These are phyloP conservation scores for Manis crassicaudata DNA, from an alignment of 2,797 vertebrate genomes.

Conservation along the genomic window DNA sequence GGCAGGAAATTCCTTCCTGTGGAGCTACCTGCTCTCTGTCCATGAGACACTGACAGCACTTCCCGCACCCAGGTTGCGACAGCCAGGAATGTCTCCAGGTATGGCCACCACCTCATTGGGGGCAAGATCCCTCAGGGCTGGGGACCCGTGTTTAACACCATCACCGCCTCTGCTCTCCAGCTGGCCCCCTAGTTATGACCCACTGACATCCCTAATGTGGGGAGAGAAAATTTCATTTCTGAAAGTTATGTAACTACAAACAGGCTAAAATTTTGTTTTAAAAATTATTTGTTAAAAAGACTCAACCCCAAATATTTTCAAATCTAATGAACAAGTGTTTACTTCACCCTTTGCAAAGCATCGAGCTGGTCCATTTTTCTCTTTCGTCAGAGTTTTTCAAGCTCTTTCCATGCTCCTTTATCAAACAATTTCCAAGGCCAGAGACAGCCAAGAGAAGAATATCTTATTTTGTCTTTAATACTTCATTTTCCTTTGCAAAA, in stretches of 20 bases:
- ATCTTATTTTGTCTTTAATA: not conserved
- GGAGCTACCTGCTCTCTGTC: not conserved
- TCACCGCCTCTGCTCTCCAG: not conserved
- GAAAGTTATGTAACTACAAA: not conserved
- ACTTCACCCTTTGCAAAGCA: not conserved
- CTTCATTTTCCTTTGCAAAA: not conserved
- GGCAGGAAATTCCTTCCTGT: not conserved
- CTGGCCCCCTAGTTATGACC: not conserved
- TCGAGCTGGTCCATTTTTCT: not conserved
- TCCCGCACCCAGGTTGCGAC: not conserved
- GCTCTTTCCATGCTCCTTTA: not conserved
- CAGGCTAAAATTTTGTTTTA: not conserved
- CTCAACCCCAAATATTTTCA: not conserved
- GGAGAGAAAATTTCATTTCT: not conserved
- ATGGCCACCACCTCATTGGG: fast-evolving
- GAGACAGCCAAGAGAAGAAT: not conserved
- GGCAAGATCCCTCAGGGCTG: fast-evolving
- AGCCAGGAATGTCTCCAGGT: no score
- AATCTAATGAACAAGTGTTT: not conserved
- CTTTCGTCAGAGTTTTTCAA: not conserved
- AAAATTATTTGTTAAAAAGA: not conserved
- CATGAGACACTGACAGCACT: no score
- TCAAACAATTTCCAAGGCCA: not conserved
- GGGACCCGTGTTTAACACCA: not conserved
- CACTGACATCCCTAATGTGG: not conserved